Percentiles rank a stretch among this genome's conserved stretches.
Conservation (phyloP, 2,888 invertebrate species). For the Rotaria socialis region DNA sequence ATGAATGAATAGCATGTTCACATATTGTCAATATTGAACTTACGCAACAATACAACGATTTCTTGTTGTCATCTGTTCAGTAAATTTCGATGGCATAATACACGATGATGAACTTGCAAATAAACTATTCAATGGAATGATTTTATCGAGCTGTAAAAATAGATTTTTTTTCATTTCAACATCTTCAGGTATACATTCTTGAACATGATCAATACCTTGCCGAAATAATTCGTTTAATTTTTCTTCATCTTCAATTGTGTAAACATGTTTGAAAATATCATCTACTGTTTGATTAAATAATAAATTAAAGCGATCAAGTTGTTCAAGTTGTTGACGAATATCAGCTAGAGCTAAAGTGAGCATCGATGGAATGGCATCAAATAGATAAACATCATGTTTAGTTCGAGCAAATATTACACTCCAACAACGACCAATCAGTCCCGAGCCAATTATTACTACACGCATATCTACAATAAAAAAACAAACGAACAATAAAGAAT, state of each 20-base stretch:
- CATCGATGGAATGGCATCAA: constrained; percentile 64
- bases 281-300: constrained; percentile 62
- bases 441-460: constrained; percentile 65
- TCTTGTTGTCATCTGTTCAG: constrained; percentile 72
- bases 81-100: constrained; percentile 79
- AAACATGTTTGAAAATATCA: not conserved
- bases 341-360: constrained; percentile 64
- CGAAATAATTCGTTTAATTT: constrained; percentile 30
- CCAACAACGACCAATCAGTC: constrained; percentile 91
- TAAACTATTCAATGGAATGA: constrained; percentile 62
- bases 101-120: constrained; percentile 89
- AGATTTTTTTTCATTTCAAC: constrained; percentile 77
- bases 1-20: constrained; percentile 8
- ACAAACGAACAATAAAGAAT: not conserved
- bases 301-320: constrained; percentile 62
- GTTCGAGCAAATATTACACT: constrained; percentile 88
- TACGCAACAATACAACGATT: constrained; percentile 62
- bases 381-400: constrained; percentile 80
- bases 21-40: not conserved
- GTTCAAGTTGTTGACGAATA: constrained; percentile 67
- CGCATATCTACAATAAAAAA: constrained; percentile 5
- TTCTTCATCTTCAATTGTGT: not conserved
- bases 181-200: constrained; percentile 89
- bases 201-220: constrained; percentile 39
- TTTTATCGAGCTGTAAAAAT: constrained; percentile 71